Base-by-base conservation (phyloP, 2,888 invertebrate genomes). In the Deilephila elpenor region DNA sequence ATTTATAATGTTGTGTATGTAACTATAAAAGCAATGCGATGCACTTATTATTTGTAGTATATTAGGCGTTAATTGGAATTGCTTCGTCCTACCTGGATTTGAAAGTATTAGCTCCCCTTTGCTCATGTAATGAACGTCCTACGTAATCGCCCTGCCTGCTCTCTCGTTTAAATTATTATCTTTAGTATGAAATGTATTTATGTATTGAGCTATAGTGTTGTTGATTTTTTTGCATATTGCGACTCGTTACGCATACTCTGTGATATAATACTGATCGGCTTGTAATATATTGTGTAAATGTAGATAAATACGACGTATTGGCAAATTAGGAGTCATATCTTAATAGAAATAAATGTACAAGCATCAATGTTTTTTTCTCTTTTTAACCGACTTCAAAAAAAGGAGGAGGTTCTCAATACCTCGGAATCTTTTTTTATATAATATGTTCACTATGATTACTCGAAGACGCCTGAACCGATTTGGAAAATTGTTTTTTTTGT, bases 261-360 rank as follows among this genome's bases (percentile, higher is more conserved):
- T 93, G 93, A 93, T 93, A 93, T 89, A 83, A n/a, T 86, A 87
- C 83, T 82, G 89, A 92, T 92, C 92, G 92, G 93, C 93, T 94
- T 93, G 88, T 91, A 89, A 83, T 80, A 84, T 86, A 85, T 80
- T 83, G 82, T 86, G 83, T 86, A 88, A 85, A 84, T 79, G 82
- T 86, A 83, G 75, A 78, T 75, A 73, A 62, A 29, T 19, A 75
- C 73, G 62, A 72, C 74, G 74, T 73, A 70, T 76, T 83, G 79
- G 78, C 76, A 79, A 82, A 83, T 86, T 82, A 84, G 80, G 79
- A 83, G 78, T 83, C 89, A 90, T 91, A 90, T 89, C 88, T 85
- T 80, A 82, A 84, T 85, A 84, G 81, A 84, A 91, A 85, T 92
- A 92, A 89, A 93, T 88, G 88, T 90, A 88, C 86, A 84, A 87